Base-by-base conservation (phyloP, 1,140 invertebrate species). In the Luehdorfia chinensis region DNA sequence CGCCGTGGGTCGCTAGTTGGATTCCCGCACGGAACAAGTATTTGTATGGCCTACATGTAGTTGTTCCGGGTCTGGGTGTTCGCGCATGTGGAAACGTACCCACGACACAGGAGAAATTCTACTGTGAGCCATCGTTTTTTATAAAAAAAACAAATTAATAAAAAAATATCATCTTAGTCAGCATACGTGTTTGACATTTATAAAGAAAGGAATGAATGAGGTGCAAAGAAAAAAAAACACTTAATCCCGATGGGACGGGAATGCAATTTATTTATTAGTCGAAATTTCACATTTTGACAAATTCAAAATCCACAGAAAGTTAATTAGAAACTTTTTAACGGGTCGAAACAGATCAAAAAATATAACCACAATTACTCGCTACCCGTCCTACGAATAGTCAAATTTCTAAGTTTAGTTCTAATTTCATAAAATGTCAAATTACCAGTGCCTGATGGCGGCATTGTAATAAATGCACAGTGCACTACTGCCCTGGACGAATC, bases 211-310 rank as follows among this genome's bases (percentile, higher is more conserved):
- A n/a, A n/a, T n/a, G n/a, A n/a, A n/a, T n/a, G n/a, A n/a, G n/a
- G n/a, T n/a, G n/a, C n/a, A n/a, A n/a, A n/a, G n/a, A n/a, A 64
- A 62, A 65, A 46, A 50, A 36, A 47, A 47, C 49, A 63, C 59
- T 54, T 62, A 55, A 57, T 68, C 70, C 66, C 69, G 61, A 59
- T 58, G 47, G 63, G 46, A 47, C 60, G 61, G 65, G 68, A 67
- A 67, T 59, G 71, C 61, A 75, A 59, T 65, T 70, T 76, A 70
- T 75, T 77, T 78, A 75, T 84, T 83, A 76, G 68, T 75, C 75
- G 54, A 84, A 85, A 85, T 78, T 80, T 59, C 72, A 83, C 76
- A 83, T 77, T 75, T 68, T 75, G 73, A 74, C 66, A 76, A 81
- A 71, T 77, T 61, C 62, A 75, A 75, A 74, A 68, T 84, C 65